phyloP scores from a whole-genome alignment of 2,797 vertebrate species.

The Coregonus ussuriensis region DNA sequence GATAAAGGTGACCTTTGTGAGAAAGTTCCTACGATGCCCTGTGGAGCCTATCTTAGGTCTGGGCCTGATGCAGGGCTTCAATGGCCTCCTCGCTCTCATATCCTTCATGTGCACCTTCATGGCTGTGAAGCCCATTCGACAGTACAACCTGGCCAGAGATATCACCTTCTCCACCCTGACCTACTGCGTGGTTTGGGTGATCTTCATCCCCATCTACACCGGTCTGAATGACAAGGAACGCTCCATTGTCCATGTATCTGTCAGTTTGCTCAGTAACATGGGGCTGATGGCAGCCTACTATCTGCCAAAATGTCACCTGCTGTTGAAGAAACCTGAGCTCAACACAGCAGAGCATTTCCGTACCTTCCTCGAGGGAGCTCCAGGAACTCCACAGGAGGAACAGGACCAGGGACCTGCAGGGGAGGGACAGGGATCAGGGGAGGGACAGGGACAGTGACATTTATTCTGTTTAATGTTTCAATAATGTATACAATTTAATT shows the following conservation, averaged over 20 bases:
- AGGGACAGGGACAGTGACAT: background rate
- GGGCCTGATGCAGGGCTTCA: conserved; percentile 75
- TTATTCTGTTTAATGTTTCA: background rate
- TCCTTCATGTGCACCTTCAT: conserved; percentile 92
- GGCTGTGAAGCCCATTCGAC: conserved; percentile 71
- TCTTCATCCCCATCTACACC: conserved; percentile 81
- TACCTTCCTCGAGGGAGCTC: conserved; percentile 63
- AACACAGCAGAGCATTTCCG: conserved; percentile 82
- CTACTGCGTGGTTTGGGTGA: conserved; percentile 83
- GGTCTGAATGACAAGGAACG: conserved; percentile 60
- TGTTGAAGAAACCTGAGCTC: conserved; percentile 78
- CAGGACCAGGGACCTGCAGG: conserved; percentile 22
- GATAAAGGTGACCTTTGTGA: conserved; percentile 64
- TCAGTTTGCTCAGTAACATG: conserved; percentile 71
- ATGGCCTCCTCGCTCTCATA: conserved; percentile 68
- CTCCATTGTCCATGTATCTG: conserved; percentile 70
- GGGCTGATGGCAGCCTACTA: conserved; percentile 78
- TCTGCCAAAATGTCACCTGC: conserved; percentile 84
- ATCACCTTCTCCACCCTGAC: conserved; percentile 82
- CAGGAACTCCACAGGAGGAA: conserved; percentile 52
- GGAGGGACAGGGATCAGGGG: conserved; percentile 22
- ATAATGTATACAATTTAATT: background rate
- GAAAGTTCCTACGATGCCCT: conserved; percentile 60
- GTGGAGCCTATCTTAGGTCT: conserved; percentile 72
- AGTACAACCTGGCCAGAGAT: conserved; percentile 83